These are phyloP conservation scores for Tortrix viridana DNA, from an alignment of 2,888 invertebrate genomes.

Conservation along the genomic window DNA sequence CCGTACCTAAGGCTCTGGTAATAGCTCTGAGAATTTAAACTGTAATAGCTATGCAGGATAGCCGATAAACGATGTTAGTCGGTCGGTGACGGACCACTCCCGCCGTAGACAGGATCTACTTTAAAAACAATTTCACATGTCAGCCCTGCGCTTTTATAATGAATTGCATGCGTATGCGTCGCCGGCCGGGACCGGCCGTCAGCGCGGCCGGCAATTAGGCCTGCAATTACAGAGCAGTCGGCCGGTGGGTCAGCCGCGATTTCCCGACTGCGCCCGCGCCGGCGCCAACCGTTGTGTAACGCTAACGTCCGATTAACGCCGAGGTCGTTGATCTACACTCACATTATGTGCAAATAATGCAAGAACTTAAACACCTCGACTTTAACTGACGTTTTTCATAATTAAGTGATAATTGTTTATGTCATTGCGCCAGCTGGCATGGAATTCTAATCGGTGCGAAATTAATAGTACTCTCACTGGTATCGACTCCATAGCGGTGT, in stretches of 20 bases:
- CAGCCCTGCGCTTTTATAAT: conserved; percentile 62
- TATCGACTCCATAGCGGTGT: not conserved
- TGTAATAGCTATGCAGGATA: conserved; percentile 33
- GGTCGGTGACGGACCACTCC: conserved; percentile 65
- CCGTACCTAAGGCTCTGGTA: conserved; percentile 44
- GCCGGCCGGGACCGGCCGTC: conserved; percentile 57
- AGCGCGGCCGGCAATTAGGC: conserved; percentile 70
- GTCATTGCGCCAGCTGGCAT: conserved; percentile 15
- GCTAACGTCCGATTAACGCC: conserved; percentile 66
- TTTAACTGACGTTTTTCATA: conserved; percentile 30
- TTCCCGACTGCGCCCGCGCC: conserved; percentile 72
- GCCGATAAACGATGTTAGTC: conserved; percentile 63
- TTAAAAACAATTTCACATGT: conserved; percentile 76
- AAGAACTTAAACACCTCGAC: conserved; percentile 23
- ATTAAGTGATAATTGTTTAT: conserved; percentile 32
- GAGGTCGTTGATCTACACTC: conserved; percentile 77
- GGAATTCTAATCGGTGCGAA: conserved; percentile 9
- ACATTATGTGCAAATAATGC: conserved; percentile 49
- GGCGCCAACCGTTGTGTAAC: conserved; percentile 81
- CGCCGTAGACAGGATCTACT: conserved; percentile 69
- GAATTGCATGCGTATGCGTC: conserved; percentile 71
- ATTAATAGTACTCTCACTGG: not conserved
- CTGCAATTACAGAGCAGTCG: conserved; percentile 75
- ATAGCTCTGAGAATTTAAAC: conserved; percentile 48
- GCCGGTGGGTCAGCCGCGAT: conserved; percentile 80